These are phyloP conservation scores for Pyrgilauda ruficollis DNA, from an alignment of 2,113 vertebrate genomes.

Conservation along the genomic window DNA sequence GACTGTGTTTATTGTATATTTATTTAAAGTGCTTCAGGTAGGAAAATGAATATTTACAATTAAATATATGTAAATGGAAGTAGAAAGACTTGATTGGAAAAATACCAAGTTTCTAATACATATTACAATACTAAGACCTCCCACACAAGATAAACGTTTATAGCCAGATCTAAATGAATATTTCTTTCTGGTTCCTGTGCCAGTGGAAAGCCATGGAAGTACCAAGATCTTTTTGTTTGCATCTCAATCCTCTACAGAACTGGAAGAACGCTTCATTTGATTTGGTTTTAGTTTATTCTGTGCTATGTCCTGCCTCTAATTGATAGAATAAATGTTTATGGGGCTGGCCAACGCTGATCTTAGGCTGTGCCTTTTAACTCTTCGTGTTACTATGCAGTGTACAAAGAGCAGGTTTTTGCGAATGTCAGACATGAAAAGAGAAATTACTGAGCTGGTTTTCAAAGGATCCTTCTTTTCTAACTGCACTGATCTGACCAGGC, in stretches of 20 bases:
- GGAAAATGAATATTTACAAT: conserved; percentile 63
- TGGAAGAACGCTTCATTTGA: background rate
- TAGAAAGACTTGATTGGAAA: conserved; percentile 67
- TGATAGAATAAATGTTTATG: background rate
- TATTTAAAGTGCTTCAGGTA: conserved; percentile 42
- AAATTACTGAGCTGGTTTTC: background rate
- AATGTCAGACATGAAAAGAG: background rate
- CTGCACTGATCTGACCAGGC: background rate
- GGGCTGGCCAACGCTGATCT: background rate
- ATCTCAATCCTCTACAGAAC: background rate
- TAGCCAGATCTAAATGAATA: conserved; percentile 36
- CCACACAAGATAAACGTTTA: conserved; percentile 64
- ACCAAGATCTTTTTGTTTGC: conserved; percentile 21
- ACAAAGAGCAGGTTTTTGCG: background rate
- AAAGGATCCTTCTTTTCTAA: background rate
- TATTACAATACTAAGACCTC: conserved; percentile 61
- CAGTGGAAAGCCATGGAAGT: conserved; percentile 16
- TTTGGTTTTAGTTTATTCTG: background rate
- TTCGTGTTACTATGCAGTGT: background rate
- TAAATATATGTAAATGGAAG: conserved; percentile 66
- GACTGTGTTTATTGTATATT: background rate
- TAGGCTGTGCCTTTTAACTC: background rate
- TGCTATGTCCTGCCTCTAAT: background rate
- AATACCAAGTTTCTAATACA: conserved; percentile 70
- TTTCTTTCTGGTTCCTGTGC: conserved; percentile 55